Evolutionary conservation across 2,888 invertebrate species (phyloP).

Genomic region (Oligia fasciuncula): DNA sequence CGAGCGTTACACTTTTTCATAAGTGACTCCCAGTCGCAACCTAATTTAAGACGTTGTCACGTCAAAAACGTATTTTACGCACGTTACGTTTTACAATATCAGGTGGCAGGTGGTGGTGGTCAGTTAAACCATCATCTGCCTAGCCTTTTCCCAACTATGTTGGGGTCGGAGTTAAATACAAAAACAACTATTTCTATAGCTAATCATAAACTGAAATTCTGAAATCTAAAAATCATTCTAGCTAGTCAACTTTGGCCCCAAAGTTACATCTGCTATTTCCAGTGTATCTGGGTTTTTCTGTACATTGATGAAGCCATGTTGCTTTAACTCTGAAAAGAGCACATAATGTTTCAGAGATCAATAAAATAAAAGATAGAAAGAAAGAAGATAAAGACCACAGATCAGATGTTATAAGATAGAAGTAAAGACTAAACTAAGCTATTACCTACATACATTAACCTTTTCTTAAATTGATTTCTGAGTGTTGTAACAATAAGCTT

Average conservation of each 20-base stretch:
- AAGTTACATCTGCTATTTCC: conserved; percentile 76
- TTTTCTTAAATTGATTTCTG: neutral
- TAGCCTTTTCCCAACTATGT: too few relatives aligned
- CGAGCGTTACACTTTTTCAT: too few relatives aligned
- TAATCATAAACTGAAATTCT: neutral
- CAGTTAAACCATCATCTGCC: too few relatives aligned
- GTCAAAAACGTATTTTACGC: neutral
- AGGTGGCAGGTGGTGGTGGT: too few relatives aligned
- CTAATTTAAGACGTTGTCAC: too few relatives aligned
- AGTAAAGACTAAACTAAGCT: neutral
- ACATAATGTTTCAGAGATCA: neutral
- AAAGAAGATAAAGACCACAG: neutral
- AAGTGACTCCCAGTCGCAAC: too few relatives aligned
- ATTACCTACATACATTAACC: too few relatives aligned
- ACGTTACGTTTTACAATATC: neutral
- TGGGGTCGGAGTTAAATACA: conserved; percentile 33
- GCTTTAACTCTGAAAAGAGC: conserved; percentile 79
- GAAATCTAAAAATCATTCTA: conserved; percentile 43
- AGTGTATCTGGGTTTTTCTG: conserved; percentile 75
- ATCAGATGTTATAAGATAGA: neutral
- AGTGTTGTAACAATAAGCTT: neutral
- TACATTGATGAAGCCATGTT: conserved; percentile 78
- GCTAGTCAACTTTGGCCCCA: conserved; percentile 73
- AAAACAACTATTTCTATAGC: conserved; percentile 10
- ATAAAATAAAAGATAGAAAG: neutral